A percentile compares a stretch with the other conserved stretches of the same genome.
Conservation (phyloP, 2,797 vertebrate genomes). For the Sebastes dallii region DNA sequence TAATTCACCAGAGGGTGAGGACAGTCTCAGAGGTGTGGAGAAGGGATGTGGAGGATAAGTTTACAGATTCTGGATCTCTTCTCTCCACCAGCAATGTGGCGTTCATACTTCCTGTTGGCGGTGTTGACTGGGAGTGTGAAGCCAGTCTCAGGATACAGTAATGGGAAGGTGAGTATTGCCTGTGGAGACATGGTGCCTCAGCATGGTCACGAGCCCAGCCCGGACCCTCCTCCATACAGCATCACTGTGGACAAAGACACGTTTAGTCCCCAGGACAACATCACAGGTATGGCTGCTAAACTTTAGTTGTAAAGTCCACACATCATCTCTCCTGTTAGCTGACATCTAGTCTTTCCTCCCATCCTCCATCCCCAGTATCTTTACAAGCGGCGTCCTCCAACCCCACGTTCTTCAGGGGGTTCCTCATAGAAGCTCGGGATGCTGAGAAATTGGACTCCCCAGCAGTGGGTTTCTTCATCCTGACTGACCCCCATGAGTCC, state of each 20-base stretch:
- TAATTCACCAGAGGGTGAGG: not conserved
- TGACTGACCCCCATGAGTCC: conserved; percentile 72
- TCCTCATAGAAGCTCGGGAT: conserved; percentile 86
- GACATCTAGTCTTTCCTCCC: not conserved
- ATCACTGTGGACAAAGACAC: conserved; percentile 75
- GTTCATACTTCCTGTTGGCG: conserved; percentile 18
- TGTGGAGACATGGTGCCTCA: conserved; percentile 84
- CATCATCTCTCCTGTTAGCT: not conserved
- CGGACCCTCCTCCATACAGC: conserved; percentile 67
- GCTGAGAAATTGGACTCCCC: conserved; percentile 56
- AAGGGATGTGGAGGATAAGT: not conserved
- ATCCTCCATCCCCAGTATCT: conserved; percentile 72
- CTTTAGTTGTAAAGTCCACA: not conserved
- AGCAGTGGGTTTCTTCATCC: conserved; percentile 81
- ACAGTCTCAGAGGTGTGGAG: not conserved
- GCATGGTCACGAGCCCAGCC: conserved; percentile 72
- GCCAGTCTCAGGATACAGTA: conserved; percentile 69
- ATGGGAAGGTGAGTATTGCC: conserved; percentile 78
- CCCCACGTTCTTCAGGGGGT: conserved; percentile 80
- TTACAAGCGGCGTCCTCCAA: conserved; percentile 68
- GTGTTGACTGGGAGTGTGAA: conserved; percentile 36
- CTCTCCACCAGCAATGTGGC: conserved; percentile 30
- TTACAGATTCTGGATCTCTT: not conserved
- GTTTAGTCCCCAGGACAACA: conserved; percentile 80
- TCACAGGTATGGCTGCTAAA: conserved; percentile 80